Evolutionary conservation across 2,797 vertebrate genomes (phyloP), one percentile per base, ranked within the genome.

Genomic region (Sphenopsis melanotis): DNA sequence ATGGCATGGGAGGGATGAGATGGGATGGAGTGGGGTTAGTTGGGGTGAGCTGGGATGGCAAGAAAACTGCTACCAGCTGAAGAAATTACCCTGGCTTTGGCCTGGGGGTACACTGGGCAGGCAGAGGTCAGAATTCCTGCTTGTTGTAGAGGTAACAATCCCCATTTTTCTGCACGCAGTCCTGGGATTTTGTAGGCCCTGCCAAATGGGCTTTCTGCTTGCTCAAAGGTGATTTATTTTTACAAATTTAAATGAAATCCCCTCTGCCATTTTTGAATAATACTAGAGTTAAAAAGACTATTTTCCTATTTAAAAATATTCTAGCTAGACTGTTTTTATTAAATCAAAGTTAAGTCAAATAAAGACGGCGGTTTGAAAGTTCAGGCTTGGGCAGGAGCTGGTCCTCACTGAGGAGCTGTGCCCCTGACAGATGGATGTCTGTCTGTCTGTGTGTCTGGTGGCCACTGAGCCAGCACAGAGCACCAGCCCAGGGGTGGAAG

Each of bases 311-410:
- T 90, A 76, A 95, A 82, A 91, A 63, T 91, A 79, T 74, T 84
- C 88, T 60, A 79, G 80, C 63, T 82, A 74, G 83, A 66, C 70
- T 96, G 91, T 94, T 96, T 95, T 93, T 49, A 95, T 95, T 96
- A 89, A 96, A 95, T 95, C 93, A 95, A 93, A 93, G 59, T 79
- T 93, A 93, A 96, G 90, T 93, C 85, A 95, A 93, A 95, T 95
- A 94, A 90, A 96, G 90, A 17, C 18, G 2, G 68, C 1, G 30
- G 85, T 94, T 78, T 91, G 87, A 83, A 94, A 95, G 95, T 93
- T 96, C 91, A 94, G 69, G 30, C 65, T 83, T 4, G 4, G 39
- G 65, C 79, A 94, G 87, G 68, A 95, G 57, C 52, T 87, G 55
- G 52, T 83, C 29, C 24, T 81, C 49, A n/a, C 60, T 46, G 60